Conservation (phyloP, 2,888 invertebrate species). For the Steinernema scapterisci region DNA sequence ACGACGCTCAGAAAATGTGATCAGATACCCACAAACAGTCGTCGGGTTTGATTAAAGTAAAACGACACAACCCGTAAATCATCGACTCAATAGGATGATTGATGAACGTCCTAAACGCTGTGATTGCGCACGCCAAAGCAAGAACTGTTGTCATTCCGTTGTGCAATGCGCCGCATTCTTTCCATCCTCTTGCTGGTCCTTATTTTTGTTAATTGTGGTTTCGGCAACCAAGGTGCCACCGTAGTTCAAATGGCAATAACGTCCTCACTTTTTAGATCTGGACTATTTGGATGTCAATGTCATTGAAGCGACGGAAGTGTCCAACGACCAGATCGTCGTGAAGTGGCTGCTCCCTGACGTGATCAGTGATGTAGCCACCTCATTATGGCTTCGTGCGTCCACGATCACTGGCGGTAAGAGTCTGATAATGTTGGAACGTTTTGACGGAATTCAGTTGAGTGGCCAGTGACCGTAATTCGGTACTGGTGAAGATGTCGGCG, state of each 20-base stretch:
- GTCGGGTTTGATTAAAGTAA: background rate
- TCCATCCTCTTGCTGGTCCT: background rate
- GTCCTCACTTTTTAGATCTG: background rate
- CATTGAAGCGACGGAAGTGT: constrained; percentile 8
- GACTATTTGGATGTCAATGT: constrained; percentile 17
- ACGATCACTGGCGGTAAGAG: constrained; percentile 10
- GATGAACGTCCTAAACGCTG: background rate
- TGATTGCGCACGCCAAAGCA: background rate
- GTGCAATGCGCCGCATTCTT: constrained; percentile 8
- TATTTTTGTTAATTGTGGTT: background rate
- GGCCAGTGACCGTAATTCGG: constrained; percentile 14
- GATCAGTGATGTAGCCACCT: constrained; percentile 2
- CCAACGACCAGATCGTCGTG: constrained; percentile 13
- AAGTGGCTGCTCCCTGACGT: background rate
- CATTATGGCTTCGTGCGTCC: constrained; percentile 3
- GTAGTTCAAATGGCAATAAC: background rate
- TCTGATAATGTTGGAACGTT: background rate
- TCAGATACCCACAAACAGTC: no score
- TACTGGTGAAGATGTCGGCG: background rate
- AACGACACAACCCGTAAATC: constrained; percentile 17
- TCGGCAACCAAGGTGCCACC: background rate
- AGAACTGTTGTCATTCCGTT: background rate
- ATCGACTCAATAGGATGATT: constrained; percentile 19
- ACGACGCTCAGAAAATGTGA: no score
- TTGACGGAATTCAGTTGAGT: background rate